Base-by-base conservation (phyloP, 1,140 invertebrate species). In the Pemphigus obesinymphae region DNA sequence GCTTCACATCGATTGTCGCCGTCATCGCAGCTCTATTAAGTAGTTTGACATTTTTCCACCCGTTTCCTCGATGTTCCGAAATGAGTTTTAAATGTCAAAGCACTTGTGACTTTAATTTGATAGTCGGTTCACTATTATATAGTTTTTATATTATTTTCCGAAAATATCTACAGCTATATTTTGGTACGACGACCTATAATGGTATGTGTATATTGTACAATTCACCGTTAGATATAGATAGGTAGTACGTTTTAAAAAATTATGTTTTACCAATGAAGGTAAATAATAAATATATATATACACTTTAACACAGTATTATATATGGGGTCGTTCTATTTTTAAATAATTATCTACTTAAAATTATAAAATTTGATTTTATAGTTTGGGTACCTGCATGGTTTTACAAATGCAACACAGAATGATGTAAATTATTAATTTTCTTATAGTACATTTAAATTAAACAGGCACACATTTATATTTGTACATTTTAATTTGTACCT, bases 41-140 rank as follows among this genome's bases (percentile, higher is more conserved):
- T 70, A 43, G 43, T 70, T 70, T 70, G 66, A 70, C 66, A 70
- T 70, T 70, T 70, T 70, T 37, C n/a, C 37, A 11, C 8, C n/a
- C 13, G 63, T 37, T 37, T 40, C 20, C 3, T 37, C 10, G 37
- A 23, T 43, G 43, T 43, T 70, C 26, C 23, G 7, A 70, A 43
- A 23, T 2, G 13, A 10, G 11, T 43, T 43, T 26, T 2, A 70
- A 70, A 70, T 70, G 66, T 43, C 66, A 43, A 43, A 70, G 17
- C 37, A 23, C 66, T 15, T 23, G 20, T 2, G 31, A 37, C 20
- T 40, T 63, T 17, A 63, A 45, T 45, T 45, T 1, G 43, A 45
- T 45, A 45, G 43, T 45, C 31, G 7, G 4, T 61, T 6, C 20
- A 11, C 34, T 37, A 34, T 63, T 66, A n/a, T 66, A 31, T 61